Evolutionary conservation across 2,797 vertebrate genomes (phyloP), one percentile per base, ranked within the genome.

Genomic region (Enteromius anoplus): DNA sequence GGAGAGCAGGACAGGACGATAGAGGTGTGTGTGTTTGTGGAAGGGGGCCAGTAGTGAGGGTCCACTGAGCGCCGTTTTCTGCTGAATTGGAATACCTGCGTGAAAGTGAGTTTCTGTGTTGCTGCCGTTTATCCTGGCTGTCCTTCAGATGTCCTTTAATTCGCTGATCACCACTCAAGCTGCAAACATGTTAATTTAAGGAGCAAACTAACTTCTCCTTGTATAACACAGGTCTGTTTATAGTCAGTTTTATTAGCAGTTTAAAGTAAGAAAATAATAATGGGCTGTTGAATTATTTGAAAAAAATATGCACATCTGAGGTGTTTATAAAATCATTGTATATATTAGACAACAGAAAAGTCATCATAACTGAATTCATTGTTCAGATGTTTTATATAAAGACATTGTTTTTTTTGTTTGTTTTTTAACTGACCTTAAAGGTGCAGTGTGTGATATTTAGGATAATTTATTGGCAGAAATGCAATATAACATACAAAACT

Each of bases 61-160:
- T 45, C 53, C 2, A 37, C 5, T 19, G 73, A 49, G 37, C 51
- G 15, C 5, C 11, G 62, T 42, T 69, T 82, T 76, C 72, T 69
- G 49, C 81, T 76, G 81, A 83, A 76, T 70, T 5, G 23, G 40
- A 60, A 77, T 55, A 76, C 47, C 72, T 47, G 34, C n/a, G 47
- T 66, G 26, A 23, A 45, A 53, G 62, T 15, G 10, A 10, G 5
- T 37, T 29, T 79, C 19, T 53, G 19, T 65, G 8, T 68, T 23
- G 3, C n/a, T 75, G 2, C 58, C 9, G 11, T 11, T 73, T 15
- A 5, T 83, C 14, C 73, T 78, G 75, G 64, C 62, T 45, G 65
- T 66, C 73, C 73, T 60, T 83, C 62, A 34, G 37, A 60, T 60
- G 64, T 32, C 49, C 73, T 49, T 55, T 58, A 12, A 19, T 37